A percentile compares a stretch with the other conserved stretches of the same genome.
phyloP scores from a whole-genome alignment of 2,888 invertebrate genomes.

The Andrena minutula region DNA sequence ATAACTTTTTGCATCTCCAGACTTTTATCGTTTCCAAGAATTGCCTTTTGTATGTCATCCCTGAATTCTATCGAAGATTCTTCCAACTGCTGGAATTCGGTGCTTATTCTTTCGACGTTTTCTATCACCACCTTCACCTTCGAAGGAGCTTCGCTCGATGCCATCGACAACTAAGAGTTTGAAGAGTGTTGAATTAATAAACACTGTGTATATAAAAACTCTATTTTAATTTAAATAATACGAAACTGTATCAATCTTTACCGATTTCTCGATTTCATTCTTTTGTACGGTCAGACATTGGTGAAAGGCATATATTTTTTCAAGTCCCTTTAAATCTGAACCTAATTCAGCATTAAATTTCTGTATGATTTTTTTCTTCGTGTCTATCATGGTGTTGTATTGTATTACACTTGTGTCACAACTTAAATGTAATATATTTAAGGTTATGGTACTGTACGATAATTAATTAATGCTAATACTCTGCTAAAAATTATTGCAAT shows the following conservation, averaged over 20 bases:
- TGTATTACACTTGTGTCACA: background rate
- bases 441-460: constrained; percentile 25
- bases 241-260: constrained; percentile 72
- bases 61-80: constrained; percentile 80
- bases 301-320: constrained; percentile 86
- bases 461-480: too few species aligned
- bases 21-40: constrained; percentile 83
- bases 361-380: constrained; percentile 84
- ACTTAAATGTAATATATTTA: constrained; percentile 4
- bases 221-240: background rate
- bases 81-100: constrained; percentile 85
- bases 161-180: constrained; percentile 87
- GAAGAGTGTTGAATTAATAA: background rate
- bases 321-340: constrained; percentile 86
- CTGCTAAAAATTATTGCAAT: too few species aligned
- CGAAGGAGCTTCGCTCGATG: constrained; percentile 88
- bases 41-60: constrained; percentile 83
- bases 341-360: constrained; percentile 87
- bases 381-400: constrained; percentile 71
- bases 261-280: constrained; percentile 84
- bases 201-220: background rate
- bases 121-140: constrained; percentile 88
- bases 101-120: constrained; percentile 87
- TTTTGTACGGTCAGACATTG: constrained; percentile 83
- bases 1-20: constrained; percentile 87